Evolutionary conservation across 2,113 vertebrate species (phyloP), one percentile per base, ranked within the genome.

Genomic region (Sturnira hondurensis): DNA sequence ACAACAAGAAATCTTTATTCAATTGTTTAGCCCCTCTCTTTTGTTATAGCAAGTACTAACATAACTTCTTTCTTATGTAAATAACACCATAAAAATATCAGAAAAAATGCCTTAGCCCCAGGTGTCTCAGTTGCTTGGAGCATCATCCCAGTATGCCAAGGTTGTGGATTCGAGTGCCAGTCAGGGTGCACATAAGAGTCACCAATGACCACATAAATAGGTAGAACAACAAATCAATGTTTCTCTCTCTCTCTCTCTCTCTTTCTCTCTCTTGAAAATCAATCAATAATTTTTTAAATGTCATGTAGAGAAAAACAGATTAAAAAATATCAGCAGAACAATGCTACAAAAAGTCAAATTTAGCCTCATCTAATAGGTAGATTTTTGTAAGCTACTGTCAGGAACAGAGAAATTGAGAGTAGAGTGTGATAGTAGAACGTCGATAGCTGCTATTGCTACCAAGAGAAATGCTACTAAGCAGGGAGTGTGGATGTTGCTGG

Each of bases 381-480:
- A 58, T 91, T 87, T 89, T 36, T 70, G 0, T 77, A 88, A 92
- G 87, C 4, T 4, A 68, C 45, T 86, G 38, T 93, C 43, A 43
- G 86, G 70, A 95, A 47, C 20, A 82, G 61, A 56, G 76, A 93
- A 86, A 74, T 10, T 33, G 81, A 47, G 8, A 76, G 82, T 17
- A 56, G 52, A 78, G 84, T 16, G 80, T 20, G 12, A 50, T 50
- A 52, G 50, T 17, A 16, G 50, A 13, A 47, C 80, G 22, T 52
- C 45, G 52, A n/a, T 38, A n/a, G 78, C 56, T 68, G 14, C 61
- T 73, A 17, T 14, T 88, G 86, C 71, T 91, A 91, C 74, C 26
- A 45, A 91, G 82, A 94, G 89, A 82, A 89, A 94, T 58, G 74
- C 45, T 56, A 58, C 20, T 31, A 63, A 89, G 47, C 82, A 90